Conservation (phyloP, 2,797 vertebrate genomes). For the Helicolenus hilgendorfi region DNA sequence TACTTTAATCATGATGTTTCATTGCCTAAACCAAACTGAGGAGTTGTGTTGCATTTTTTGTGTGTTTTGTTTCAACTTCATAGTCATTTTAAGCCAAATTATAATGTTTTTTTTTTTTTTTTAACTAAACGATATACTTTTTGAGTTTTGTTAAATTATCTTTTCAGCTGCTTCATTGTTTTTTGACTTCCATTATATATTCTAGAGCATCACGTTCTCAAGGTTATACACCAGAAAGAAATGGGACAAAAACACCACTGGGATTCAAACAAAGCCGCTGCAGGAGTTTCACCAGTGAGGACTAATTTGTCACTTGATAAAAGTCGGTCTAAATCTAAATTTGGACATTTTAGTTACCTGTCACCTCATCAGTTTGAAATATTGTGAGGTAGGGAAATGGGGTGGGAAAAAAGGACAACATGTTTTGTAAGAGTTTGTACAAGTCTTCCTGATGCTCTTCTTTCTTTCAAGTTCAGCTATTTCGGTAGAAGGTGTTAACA, state of each 20-base stretch:
- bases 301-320: conserved; percentile 8
- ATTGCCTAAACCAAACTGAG: no score
- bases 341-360: background rate
- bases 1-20: no score
- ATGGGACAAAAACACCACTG: conserved; percentile 14
- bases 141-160: background rate
- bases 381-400: background rate
- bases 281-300: background rate
- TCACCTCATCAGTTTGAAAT: background rate
- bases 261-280: conserved; percentile 26
- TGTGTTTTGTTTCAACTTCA: background rate
- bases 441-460: background rate
- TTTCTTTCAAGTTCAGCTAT: background rate
- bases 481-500: background rate
- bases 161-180: background rate
- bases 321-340: background rate
- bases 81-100: no score
- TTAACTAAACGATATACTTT: no score
- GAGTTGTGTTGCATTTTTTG: background rate
- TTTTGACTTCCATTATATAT: background rate
- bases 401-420: background rate
- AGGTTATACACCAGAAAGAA: conserved; percentile 23
- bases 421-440: background rate
- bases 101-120: no score
- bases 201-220: background rate